Evolutionary conservation across 2,797 vertebrate genomes (phyloP).

Genomic region (Brachyrhaphis roseni): DNA sequence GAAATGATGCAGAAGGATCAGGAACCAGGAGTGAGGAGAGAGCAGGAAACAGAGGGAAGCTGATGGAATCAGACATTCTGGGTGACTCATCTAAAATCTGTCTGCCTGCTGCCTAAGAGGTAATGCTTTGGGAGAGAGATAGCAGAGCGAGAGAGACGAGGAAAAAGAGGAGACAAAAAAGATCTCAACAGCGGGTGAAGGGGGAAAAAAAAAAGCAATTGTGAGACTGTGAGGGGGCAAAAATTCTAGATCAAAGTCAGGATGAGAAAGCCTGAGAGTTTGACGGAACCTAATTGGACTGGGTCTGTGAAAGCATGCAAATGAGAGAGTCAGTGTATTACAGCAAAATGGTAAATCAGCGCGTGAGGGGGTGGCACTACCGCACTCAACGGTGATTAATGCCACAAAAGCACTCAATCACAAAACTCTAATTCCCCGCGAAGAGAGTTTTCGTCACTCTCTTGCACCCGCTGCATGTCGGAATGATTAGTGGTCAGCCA

Average conservation of each 20-base stretch:
- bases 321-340: constrained; percentile 69
- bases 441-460: constrained; percentile 60
- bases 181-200: constrained; percentile 26
- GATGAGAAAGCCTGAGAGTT: constrained; percentile 46
- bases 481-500: constrained; percentile 67
- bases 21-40: constrained; percentile 10
- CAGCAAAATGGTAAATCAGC: constrained; percentile 69
- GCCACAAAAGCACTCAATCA: constrained; percentile 64
- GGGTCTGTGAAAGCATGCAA: constrained; percentile 68
- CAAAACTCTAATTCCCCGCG: constrained; percentile 61
- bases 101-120: constrained; percentile 59
- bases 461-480: constrained; percentile 37
- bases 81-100: constrained; percentile 74
- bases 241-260: constrained; percentile 63
- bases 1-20: constrained; percentile 34
- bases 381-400: constrained; percentile 60
- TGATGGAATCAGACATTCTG: constrained; percentile 62
- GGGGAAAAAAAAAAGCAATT: constrained; percentile 31
- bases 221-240: constrained; percentile 43
- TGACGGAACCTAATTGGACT: constrained; percentile 76
- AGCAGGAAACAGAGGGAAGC: constrained; percentile 26
- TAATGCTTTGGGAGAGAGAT: constrained; percentile 59
- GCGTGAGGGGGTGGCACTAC: constrained; percentile 43
- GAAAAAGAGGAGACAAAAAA: constrained; percentile 52
- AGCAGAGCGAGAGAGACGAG: constrained; percentile 47